Base-by-base conservation (phyloP, 2,113 vertebrate genomes). In the Paedocypris sp. region DNA sequence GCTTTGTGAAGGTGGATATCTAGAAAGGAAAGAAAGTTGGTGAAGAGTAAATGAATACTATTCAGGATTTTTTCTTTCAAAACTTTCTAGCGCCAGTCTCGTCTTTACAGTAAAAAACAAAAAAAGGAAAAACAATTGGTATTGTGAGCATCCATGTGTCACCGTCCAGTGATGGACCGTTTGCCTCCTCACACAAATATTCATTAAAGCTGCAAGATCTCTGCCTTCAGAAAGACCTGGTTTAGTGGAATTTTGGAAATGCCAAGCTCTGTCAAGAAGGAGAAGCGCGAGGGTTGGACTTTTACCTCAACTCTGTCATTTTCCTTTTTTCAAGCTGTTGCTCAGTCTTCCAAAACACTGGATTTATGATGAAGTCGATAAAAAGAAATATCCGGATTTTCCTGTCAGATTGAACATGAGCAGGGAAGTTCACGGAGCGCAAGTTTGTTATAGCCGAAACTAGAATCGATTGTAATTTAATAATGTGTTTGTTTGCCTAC, bases 111-210 rank as follows among this genome's bases (percentile, higher is more conserved):
- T n/a, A n/a, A n/a, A n/a, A n/a, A n/a, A n/a, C n/a, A n/a, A n/a
- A n/a, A n/a, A n/a, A n/a, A n/a, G n/a, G n/a, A n/a, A n/a, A n/a
- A n/a, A n/a, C n/a, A n/a, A n/a, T n/a, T n/a, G n/a, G n/a, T n/a
- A n/a, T n/a, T n/a, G n/a, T n/a, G n/a, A n/a, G n/a, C n/a, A n/a
- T n/a, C n/a, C n/a, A n/a, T n/a, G n/a, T n/a, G n/a, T n/a, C n/a
- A n/a, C n/a, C n/a, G n/a, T 62, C 49, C 60, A 15, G 25, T 51
- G 35, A 56, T 70, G 23, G 23, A 62, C 9, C 45, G 50, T 66
- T 39, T 51, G 62, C 58, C 65, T 70, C 58, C 16, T 47, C 43
- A 43, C 20, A 49, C 46, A 70, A 70, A 70, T 66, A 70, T 61
- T 70, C 62, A 62, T 66, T 66, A 70, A 63, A 50, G 1, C n/a